Evolutionary conservation across 2,113 vertebrate genomes (phyloP).

Genomic region (Gnathonemus echidnorhynchus): DNA sequence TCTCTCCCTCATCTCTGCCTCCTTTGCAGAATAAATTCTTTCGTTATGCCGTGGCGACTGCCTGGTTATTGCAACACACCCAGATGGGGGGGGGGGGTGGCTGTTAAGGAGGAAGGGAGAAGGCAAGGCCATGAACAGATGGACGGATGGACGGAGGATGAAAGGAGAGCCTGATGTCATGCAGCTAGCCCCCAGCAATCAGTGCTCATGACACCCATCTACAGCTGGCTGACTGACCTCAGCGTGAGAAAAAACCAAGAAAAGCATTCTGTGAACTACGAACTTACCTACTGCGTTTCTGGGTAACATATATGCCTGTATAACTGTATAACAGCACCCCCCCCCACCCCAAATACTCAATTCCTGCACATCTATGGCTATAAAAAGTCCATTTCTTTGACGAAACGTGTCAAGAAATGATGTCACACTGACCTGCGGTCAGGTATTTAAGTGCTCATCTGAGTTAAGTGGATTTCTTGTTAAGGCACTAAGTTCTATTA

Average conservation of each 20-base stretch:
- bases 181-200: neutral
- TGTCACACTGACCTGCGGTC: neutral
- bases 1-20: neutral
- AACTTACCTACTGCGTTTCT: neutral
- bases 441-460: neutral
- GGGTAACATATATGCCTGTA: neutral
- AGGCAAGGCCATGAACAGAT: neutral
- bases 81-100: neutral
- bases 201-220: neutral
- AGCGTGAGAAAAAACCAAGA: neutral
- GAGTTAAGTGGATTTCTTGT: neutral
- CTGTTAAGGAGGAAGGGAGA: neutral
- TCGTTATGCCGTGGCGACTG: neutral
- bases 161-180: neutral
- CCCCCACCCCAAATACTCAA: neutral
- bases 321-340: neutral
- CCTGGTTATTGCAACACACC: neutral
- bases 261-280: neutral
- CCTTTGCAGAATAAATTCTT: neutral
- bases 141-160: neutral
- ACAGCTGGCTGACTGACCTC: neutral
- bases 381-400: neutral
- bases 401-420: neutral
- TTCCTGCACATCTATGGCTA: neutral
- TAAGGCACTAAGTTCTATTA: neutral